A percentile compares a stretch with the other conserved stretches of the same genome.
phyloP scores from a whole-genome alignment of 2,888 invertebrate genomes.

The Magallana nippona region DNA sequence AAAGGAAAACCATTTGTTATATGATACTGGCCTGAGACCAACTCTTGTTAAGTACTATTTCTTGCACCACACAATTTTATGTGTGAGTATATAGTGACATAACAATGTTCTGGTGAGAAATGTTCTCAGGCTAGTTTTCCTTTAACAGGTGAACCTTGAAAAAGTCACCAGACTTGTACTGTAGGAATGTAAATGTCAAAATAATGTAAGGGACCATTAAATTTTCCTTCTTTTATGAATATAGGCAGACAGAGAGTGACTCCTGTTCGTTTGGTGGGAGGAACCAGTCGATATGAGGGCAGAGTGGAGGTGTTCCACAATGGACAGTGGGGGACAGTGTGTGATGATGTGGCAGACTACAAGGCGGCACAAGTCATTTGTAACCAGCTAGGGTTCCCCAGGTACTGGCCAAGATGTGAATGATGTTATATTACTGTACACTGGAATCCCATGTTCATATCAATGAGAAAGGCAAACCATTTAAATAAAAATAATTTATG shows the following conservation, averaged over 20 bases:
- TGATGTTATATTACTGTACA: not conserved
- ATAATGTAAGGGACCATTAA: not conserved
- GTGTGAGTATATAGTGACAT: too few relatives aligned
- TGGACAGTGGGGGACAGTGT: slow-evolving; percentile 86
- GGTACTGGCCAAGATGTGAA: slow-evolving; percentile 22
- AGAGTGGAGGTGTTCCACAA: slow-evolving; percentile 61
- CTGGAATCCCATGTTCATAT: too few relatives aligned
- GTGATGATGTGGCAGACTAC: slow-evolving; percentile 87
- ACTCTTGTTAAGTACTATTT: too few relatives aligned
- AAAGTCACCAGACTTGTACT: not conserved
- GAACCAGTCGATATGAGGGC: slow-evolving; percentile 79
- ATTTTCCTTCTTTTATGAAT: not conserved
- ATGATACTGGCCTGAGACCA: not conserved
- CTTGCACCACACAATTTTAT: too few relatives aligned
- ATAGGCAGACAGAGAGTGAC: slow-evolving; percentile 1
- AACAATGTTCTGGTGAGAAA: too few relatives aligned
- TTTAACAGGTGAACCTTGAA: not conserved
- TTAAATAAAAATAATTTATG: too few relatives aligned
- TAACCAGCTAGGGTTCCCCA: slow-evolving; percentile 83
- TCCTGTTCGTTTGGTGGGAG: slow-evolving; percentile 62
- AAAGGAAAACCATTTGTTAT: not conserved
- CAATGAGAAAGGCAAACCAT: too few relatives aligned
- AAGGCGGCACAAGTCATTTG: slow-evolving; percentile 86
- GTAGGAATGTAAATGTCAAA: not conserved
- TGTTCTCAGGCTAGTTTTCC: too few relatives aligned